Evolutionary conservation across 2,113 vertebrate genomes (phyloP), one percentile per base, ranked within the genome.

Genomic region (Emberiza fucata): DNA sequence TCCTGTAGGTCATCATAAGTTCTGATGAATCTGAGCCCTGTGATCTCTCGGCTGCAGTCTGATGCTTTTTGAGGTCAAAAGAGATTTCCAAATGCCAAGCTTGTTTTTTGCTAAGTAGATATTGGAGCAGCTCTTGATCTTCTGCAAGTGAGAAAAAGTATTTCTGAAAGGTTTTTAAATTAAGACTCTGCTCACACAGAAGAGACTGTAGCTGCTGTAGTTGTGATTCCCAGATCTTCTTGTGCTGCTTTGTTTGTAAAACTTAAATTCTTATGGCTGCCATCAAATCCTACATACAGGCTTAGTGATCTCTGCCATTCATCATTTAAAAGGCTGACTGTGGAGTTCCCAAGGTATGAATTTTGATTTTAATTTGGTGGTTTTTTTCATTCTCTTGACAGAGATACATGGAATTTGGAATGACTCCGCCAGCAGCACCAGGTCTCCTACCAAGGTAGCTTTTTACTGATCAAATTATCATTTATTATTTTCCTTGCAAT

Each of bases 401-500:
- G 99, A 98, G 99, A 88, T 99, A 99, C 19, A 95, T 98, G 81
- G 99, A 99, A 78, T 98, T 98, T 85, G 98, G 98, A 76, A 95
- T 99, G 97, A 98, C 99, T 68, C 98, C 98, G 7, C 96, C 98
- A 37, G 79, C 98, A 83, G 98, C 97, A 60, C 98, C 98, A 54
- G 98, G 98, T 81, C 97, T 99, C 44, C 90, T 98, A 68, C 98
- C 98, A 54, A 99, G 99, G 99, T 99, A 97, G 96, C 60, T 59
- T 92, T 96, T 83, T 72, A 24, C 72, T 95, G 44, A 50, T 44
- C 17, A 14, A 69, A 82, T 79, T 76, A 24, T 60, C 17, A 33
- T 73, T 92, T 91, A 31, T 69, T 88, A 60, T 73, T 79, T 87
- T 94, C n/a, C 54, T 72, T 73, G 24, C n/a, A 64, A 7, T 80